Percentiles rank a stretch among this genome's conserved stretches.
Conservation (phyloP, 1,140 invertebrate genomes). For the Cherax destructor region DNA sequence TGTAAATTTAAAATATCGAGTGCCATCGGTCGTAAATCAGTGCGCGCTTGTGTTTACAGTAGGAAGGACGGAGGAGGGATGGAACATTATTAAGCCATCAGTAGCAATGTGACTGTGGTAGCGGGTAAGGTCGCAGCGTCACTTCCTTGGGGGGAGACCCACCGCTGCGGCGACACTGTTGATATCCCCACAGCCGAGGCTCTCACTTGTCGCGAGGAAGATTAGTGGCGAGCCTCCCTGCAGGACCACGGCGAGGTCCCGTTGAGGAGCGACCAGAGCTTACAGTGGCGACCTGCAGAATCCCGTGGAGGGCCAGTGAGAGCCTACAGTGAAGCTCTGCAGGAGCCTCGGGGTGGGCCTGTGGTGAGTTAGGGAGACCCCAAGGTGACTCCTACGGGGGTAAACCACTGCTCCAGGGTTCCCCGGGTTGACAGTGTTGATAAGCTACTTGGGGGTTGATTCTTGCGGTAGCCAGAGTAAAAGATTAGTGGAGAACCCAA, state of each 20-base stretch:
- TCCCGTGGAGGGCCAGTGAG: slow-evolving; percentile 13
- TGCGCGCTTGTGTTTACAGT: not conserved
- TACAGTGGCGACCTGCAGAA: slow-evolving; percentile 19
- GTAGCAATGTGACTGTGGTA: slow-evolving; percentile 13
- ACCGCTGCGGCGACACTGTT: slow-evolving; percentile 52
- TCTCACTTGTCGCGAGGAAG: slow-evolving; percentile 35
- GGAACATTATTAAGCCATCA: slow-evolving; percentile 42
- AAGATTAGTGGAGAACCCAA: slow-evolving; percentile 21
- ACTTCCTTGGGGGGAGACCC: slow-evolving; percentile 44
- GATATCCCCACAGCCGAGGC: slow-evolving; percentile 25
- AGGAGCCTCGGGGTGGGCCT: slow-evolving; percentile 10
- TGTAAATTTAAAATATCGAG: not conserved
- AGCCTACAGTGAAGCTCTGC: slow-evolving; percentile 33
- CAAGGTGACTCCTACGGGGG: slow-evolving; percentile 39
- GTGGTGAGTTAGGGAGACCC: slow-evolving; percentile 7
- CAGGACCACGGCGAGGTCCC: slow-evolving; percentile 37
- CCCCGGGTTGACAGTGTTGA: slow-evolving; percentile 51
- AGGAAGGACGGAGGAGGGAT: too few relatives aligned
- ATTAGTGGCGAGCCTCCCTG: slow-evolving; percentile 53
- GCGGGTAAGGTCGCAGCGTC: slow-evolving; percentile 11
- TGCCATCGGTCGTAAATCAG: not conserved
- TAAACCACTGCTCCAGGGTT: slow-evolving; percentile 46
- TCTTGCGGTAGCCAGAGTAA: not conserved
- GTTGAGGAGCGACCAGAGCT: not conserved
- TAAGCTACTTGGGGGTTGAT: slow-evolving; percentile 45